These are phyloP conservation scores for Cavia porcellus DNA, from an alignment of 2,113 vertebrate genomes.

Conservation along the genomic window DNA sequence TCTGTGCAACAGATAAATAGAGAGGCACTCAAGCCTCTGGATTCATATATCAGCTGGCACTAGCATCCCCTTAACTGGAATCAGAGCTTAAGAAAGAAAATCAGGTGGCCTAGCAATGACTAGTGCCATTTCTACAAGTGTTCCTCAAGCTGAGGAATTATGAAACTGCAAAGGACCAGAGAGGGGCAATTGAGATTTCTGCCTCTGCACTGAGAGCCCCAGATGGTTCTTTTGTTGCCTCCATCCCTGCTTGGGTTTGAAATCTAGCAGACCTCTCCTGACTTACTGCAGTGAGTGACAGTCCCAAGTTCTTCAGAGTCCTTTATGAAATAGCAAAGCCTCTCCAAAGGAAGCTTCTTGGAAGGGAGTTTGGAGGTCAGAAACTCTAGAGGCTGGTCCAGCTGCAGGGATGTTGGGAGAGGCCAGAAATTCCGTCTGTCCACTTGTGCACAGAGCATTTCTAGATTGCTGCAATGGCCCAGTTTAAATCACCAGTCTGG, in stretches of 20 bases:
- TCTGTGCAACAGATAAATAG: not conserved
- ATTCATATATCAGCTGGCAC: too few relatives aligned
- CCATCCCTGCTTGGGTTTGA: not conserved
- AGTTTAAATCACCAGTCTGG: not conserved
- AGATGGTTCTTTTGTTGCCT: not conserved
- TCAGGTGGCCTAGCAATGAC: not conserved
- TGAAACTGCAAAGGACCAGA: not conserved
- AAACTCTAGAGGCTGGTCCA: not conserved
- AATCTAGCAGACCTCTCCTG: not conserved
- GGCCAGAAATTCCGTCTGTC: not conserved
- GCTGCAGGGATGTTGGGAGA: not conserved
- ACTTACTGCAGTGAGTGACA: not conserved
- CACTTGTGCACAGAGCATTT: not conserved
- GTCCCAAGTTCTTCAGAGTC: not conserved
- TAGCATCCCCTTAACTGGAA: not conserved
- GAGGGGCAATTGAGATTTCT: too few relatives aligned
- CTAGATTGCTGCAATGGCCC: not conserved
- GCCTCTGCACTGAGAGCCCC: not conserved
- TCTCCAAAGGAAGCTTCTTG: not conserved
- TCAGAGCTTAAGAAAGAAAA: not conserved
- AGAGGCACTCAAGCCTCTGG: not conserved
- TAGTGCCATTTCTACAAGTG: not conserved
- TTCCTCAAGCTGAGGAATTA: not conserved
- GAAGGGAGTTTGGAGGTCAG: not conserved
- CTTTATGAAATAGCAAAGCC: not conserved